phyloP scores from a whole-genome alignment of 2,888 invertebrate genomes.

The Torymus aiolomorphi region DNA sequence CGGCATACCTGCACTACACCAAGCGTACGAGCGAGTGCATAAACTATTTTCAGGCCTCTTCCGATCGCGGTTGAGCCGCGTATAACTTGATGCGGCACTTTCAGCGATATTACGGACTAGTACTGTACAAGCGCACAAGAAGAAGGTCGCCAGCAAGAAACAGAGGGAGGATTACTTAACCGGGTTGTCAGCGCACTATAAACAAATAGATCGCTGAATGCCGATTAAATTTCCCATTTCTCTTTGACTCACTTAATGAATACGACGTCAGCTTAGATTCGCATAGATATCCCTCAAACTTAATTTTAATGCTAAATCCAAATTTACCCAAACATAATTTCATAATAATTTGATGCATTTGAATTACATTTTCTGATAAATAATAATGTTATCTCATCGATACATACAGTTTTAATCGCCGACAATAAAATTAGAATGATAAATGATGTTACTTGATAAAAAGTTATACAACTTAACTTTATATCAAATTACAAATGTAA shows the following conservation, averaged over 20 bases:
- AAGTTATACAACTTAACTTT: not conserved
- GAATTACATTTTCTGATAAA: too few species aligned
- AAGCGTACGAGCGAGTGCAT: not conserved
- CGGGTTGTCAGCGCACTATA: not conserved
- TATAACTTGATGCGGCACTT: conserved; percentile 42
- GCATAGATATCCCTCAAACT: too few species aligned
- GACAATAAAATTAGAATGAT: too few species aligned
- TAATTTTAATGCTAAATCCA: too few species aligned
- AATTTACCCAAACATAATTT: too few species aligned
- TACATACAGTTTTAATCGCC: too few species aligned
- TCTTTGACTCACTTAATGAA: too few species aligned
- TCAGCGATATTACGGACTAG: conserved; percentile 7
- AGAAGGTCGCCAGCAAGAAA: not conserved
- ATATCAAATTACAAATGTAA: too few species aligned
- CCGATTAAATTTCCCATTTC: not conserved
- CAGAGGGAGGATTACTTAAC: not conserved
- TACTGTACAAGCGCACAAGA: conserved; percentile 5
- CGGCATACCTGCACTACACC: not conserved
- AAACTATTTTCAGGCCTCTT: conserved; percentile 43
- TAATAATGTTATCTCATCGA: too few species aligned
- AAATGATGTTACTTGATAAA: not conserved
- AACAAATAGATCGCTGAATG: conserved; percentile 16
- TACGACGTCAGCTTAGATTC: too few species aligned
- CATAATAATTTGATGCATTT: too few species aligned
- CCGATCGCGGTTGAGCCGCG: not conserved